Percentiles rank a stretch among this genome's conserved stretches.
Evolutionary conservation across 2,797 vertebrate species (phyloP).

Genomic region (Anguilla marmorata): DNA sequence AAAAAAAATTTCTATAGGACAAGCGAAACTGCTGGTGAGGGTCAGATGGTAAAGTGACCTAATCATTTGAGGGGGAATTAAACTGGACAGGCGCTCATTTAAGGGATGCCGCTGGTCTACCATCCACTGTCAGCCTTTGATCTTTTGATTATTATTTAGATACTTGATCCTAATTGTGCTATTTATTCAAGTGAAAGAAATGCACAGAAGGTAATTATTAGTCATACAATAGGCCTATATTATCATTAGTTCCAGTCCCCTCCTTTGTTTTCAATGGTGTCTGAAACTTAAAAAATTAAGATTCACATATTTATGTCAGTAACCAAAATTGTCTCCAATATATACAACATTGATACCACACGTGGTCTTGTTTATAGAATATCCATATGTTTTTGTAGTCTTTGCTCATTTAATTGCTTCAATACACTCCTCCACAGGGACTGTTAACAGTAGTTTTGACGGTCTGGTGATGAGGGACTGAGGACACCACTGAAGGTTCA

Average conservation of each 20-base stretch:
- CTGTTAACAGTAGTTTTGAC: neutral
- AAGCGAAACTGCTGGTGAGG: slow-evolving; percentile 56
- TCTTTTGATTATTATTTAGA: neutral
- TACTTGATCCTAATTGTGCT: neutral
- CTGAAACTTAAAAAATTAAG: neutral
- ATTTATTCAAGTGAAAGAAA: neutral
- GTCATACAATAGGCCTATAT: neutral
- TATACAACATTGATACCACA: neutral
- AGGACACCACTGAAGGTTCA: neutral
- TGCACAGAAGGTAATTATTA: neutral
- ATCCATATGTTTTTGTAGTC: neutral
- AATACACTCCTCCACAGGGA: neutral
- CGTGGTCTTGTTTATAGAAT: neutral
- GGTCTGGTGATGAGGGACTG: neutral
- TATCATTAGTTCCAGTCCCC: slow-evolving; percentile 47
- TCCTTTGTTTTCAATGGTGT: slow-evolving; percentile 39
- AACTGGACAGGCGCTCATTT: slow-evolving; percentile 1
- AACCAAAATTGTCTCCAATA: neutral
- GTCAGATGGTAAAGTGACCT: slow-evolving; percentile 63
- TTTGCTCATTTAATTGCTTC: neutral
- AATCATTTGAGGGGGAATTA: slow-evolving; percentile 67
- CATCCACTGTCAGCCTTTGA: neutral
- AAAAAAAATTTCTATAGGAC: slow-evolving; percentile 52
- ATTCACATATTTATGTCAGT: neutral
- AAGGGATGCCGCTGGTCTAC: neutral